Percentiles rank a stretch among this genome's conserved stretches.
phyloP scores from a whole-genome alignment of 2,888 invertebrate species.

The Acronicta aceris region DNA sequence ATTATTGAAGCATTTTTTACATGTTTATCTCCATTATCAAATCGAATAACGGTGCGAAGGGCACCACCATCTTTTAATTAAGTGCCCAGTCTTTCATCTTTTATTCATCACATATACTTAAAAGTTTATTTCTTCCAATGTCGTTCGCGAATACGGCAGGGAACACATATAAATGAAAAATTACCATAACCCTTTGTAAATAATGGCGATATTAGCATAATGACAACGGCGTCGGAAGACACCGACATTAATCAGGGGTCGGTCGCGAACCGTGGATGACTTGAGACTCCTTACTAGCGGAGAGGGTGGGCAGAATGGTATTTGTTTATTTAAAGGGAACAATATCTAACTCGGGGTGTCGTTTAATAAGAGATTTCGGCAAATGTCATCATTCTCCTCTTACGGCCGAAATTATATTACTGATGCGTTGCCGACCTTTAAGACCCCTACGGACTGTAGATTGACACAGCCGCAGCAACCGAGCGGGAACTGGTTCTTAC shows the following conservation, averaged over 20 bases:
- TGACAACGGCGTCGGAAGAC: slow-evolving; percentile 64
- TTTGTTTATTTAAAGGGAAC: slow-evolving; percentile 1
- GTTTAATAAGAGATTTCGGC: too few species aligned
- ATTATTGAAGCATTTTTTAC: too few species aligned
- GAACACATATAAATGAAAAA: slow-evolving; percentile 46
- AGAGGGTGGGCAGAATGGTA: slow-evolving; percentile 20
- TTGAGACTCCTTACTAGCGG: slow-evolving; percentile 33
- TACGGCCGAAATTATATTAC: too few species aligned
- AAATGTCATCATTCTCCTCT: too few species aligned
- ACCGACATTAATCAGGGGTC: slow-evolving; percentile 62
- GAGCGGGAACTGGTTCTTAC: too few species aligned
- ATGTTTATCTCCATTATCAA: too few species aligned
- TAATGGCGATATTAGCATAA: slow-evolving; percentile 64
- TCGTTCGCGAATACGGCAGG: slow-evolving; percentile 20
- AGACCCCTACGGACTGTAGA: too few species aligned
- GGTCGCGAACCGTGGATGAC: slow-evolving; percentile 20
- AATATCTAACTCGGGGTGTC: background rate
- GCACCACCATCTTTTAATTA: background rate
- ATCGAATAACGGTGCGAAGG: too few species aligned
- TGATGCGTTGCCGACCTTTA: too few species aligned
- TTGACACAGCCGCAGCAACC: too few species aligned
- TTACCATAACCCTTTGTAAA: slow-evolving; percentile 45
- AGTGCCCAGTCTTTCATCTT: background rate
- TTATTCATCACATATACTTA: slow-evolving; percentile 3
- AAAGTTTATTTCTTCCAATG: slow-evolving; percentile 15